Evolutionary conservation across 2,113 vertebrate genomes (phyloP), one percentile per base, ranked within the genome.

Genomic region (Chloropsis hardwickii): DNA sequence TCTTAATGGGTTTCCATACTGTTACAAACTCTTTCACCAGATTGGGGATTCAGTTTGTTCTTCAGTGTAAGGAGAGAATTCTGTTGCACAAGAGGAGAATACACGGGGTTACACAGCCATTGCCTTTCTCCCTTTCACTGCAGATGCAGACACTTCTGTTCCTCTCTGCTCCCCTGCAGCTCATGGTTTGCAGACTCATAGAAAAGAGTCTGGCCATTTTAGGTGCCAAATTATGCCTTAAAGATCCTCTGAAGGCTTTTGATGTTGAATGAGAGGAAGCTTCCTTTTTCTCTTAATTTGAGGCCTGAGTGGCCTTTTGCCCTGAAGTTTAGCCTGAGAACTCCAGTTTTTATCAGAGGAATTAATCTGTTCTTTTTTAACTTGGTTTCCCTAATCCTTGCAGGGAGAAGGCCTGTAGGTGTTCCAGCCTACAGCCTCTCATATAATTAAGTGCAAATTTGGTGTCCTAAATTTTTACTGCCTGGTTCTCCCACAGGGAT

Each of bases 371-470:
- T 73, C 18, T 87, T 92, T 88, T 77, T 71, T 73, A 40, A 51
- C 5, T 6, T 74, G 29, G 40, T 71, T 94, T 88, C 79, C 79
- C 83, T 88, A 90, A 70, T 94, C 54, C 29, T 81, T 76, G 31
- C 71, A 74, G n/a, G 64, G 80, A 78, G 51, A 74, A 92, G 71
- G 47, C 51, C 57, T 78, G 87, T 96, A 96, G 92, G 85, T 90
- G 90, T 93, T 94, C 29, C 91, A 94, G n/a, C 87, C 92, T 90
- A 86, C 96, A 93, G 72, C 82, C 51, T 93, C 65, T 96, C 80
- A 2, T 92, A 50, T 95, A 93, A 94, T 95, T 96, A 90, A 51
- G 90, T 95, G 86, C 76, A 95, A 92, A 96, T 95, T 88, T 74
- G 40, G 16, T 90, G 79, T 83, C 93, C 82, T 86, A 85, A 79